Percentiles rank a stretch among this genome's conserved stretches.
These are phyloP conservation scores for Brevimyrus niger DNA, from an alignment of 2,113 vertebrate genomes.

Conservation along the genomic window DNA sequence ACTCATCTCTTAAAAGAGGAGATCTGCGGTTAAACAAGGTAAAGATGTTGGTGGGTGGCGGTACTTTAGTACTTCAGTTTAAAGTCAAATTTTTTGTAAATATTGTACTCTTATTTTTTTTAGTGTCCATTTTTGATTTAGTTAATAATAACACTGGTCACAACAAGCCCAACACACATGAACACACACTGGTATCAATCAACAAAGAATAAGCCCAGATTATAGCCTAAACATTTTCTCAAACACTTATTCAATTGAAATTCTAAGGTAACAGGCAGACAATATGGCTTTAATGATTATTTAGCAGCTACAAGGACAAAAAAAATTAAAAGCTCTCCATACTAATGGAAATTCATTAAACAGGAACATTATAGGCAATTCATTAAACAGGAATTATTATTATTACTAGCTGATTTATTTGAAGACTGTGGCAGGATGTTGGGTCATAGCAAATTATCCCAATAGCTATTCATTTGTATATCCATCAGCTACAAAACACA, in stretches of 20 bases:
- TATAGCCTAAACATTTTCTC: background rate
- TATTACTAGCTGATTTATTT: background rate
- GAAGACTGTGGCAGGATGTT: background rate
- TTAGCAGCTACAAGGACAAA: background rate
- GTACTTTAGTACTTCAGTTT: background rate
- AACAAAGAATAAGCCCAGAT: background rate
- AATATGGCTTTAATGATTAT: background rate
- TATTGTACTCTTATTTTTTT: background rate
- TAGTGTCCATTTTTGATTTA: background rate
- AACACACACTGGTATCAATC: background rate
- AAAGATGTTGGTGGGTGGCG: background rate
- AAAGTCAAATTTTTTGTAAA: background rate
- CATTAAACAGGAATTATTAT: background rate
- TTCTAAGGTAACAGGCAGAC: background rate
- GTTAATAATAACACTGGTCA: background rate
- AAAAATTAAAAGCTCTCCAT: background rate
- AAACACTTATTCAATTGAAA: background rate
- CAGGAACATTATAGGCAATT: background rate
- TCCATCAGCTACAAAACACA: background rate
- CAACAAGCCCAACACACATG: background rate
- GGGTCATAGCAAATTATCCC: background rate
- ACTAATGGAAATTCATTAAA: background rate
- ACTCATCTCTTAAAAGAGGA: too few relatives aligned
- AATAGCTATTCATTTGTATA: background rate
- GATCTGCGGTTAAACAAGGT: background rate